These are phyloP conservation scores for Temnothorax longispinosus DNA, from an alignment of 1,140 invertebrate species.

Conservation along the genomic window DNA sequence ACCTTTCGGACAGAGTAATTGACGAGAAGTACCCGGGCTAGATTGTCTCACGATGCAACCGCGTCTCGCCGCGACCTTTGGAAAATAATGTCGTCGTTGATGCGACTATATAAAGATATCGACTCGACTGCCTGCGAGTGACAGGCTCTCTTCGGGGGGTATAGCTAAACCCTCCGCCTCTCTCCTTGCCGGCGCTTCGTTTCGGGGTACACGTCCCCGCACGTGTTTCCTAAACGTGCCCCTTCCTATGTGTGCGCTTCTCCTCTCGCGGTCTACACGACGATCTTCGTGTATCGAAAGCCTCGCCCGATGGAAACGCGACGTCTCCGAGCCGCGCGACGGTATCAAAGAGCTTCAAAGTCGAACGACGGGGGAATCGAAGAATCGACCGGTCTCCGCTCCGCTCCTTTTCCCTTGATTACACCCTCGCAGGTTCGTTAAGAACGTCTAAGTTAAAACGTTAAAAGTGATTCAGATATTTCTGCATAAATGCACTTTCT, in stretches of 20 bases:
- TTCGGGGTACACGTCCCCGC: slow-evolving; percentile 65
- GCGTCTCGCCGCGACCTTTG: slow-evolving; percentile 56
- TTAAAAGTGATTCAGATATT: background rate
- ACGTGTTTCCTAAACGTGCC: slow-evolving; percentile 60
- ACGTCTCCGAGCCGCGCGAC: slow-evolving; percentile 57
- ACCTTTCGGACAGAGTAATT: slow-evolving; percentile 27
- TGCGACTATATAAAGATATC: slow-evolving; percentile 79
- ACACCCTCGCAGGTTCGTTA: slow-evolving; percentile 36
- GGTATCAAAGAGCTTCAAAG: slow-evolving; percentile 74
- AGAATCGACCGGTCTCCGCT: slow-evolving; percentile 50
- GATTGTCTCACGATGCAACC: slow-evolving; percentile 48
- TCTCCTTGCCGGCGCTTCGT: slow-evolving; percentile 63
- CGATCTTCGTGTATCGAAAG: slow-evolving; percentile 45
- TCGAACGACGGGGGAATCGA: slow-evolving; percentile 46
- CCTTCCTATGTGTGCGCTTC: slow-evolving; percentile 35
- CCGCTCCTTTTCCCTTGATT: slow-evolving; percentile 59
- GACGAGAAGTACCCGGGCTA: background rate
- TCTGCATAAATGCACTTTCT: background rate
- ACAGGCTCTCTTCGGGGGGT: slow-evolving; percentile 78
- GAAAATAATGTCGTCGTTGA: slow-evolving; percentile 79
- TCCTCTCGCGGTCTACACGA: slow-evolving; percentile 37
- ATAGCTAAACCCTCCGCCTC: slow-evolving; percentile 49
- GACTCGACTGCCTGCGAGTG: slow-evolving; percentile 77
- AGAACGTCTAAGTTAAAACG: slow-evolving; percentile 22
- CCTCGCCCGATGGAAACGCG: slow-evolving; percentile 53